Percentiles rank a stretch among this genome's conserved stretches.
These are phyloP conservation scores for Pempheris klunzingeri DNA, from an alignment of 2,797 vertebrate genomes.

Conservation along the genomic window DNA sequence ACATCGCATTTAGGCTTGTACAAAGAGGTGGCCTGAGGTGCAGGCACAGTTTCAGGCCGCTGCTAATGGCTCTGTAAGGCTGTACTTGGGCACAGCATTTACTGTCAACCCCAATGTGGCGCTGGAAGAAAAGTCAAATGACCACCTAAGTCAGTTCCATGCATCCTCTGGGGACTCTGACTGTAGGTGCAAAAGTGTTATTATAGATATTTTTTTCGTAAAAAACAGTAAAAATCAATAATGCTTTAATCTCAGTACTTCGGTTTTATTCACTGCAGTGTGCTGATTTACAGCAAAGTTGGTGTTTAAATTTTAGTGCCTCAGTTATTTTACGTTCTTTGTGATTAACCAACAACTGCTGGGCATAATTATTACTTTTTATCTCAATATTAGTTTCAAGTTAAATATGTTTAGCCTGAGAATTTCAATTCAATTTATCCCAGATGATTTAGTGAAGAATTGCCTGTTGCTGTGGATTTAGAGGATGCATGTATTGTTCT, in stretches of 20 bases:
- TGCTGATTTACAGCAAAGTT: background rate
- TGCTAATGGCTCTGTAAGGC: too few species aligned
- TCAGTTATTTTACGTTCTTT: background rate
- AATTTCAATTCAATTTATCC: background rate
- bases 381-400: background rate
- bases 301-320: background rate
- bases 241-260: background rate
- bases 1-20: too few species aligned
- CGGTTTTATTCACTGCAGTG: background rate
- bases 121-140: too few species aligned
- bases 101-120: too few species aligned
- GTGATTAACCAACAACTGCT: background rate
- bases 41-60: too few species aligned
- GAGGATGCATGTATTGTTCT: slow-evolving; percentile 1
- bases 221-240: too few species aligned
- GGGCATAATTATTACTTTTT: background rate
- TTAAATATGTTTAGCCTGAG: background rate
- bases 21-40: too few species aligned
- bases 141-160: too few species aligned
- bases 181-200: too few species aligned
- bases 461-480: background rate
- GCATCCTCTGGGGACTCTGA: too few species aligned
- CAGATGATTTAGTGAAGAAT: background rate
- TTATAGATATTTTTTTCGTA: too few species aligned
- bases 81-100: too few species aligned